Evolutionary conservation across 2,113 vertebrate genomes (phyloP).

Genomic region (Rhipidura dahli): DNA sequence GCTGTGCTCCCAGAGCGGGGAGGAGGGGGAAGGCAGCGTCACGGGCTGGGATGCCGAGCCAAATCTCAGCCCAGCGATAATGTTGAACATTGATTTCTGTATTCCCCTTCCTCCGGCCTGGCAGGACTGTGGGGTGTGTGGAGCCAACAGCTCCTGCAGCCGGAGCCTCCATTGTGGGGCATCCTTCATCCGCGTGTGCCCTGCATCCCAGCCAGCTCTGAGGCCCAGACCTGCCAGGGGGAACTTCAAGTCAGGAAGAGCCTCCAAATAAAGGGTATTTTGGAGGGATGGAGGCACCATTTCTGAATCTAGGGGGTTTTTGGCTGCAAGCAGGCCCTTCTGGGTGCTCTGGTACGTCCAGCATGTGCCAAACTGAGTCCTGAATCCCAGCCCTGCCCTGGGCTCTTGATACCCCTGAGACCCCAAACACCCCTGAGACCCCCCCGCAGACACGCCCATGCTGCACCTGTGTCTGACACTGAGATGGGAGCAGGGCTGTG

Average conservation of each 20-base stretch:
- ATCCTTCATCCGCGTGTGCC: background rate
- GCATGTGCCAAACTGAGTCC: fast-evolving
- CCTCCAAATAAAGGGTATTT: background rate
- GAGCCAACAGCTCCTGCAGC: background rate
- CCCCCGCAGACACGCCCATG: too few species aligned
- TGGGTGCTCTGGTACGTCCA: background rate
- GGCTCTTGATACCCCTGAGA: background rate
- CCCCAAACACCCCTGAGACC: background rate
- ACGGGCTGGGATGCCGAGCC: background rate
- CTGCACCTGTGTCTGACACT: fast-evolving
- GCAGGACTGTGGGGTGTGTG: background rate
- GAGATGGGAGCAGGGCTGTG: background rate
- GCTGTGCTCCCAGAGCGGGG: background rate
- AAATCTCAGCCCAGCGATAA: background rate
- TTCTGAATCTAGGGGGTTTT: background rate
- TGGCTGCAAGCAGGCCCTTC: background rate
- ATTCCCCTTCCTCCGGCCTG: background rate
- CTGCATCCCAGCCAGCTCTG: background rate
- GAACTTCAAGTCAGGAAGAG: background rate
- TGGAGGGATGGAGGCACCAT: background rate
- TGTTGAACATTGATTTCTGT: background rate
- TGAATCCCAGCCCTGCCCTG: fast-evolving
- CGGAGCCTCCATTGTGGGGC: background rate
- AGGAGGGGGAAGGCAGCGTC: background rate
- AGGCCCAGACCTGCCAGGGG: background rate